These are phyloP conservation scores for Coregonus sp. DNA, from an alignment of 2,797 vertebrate genomes.

Conservation along the genomic window DNA sequence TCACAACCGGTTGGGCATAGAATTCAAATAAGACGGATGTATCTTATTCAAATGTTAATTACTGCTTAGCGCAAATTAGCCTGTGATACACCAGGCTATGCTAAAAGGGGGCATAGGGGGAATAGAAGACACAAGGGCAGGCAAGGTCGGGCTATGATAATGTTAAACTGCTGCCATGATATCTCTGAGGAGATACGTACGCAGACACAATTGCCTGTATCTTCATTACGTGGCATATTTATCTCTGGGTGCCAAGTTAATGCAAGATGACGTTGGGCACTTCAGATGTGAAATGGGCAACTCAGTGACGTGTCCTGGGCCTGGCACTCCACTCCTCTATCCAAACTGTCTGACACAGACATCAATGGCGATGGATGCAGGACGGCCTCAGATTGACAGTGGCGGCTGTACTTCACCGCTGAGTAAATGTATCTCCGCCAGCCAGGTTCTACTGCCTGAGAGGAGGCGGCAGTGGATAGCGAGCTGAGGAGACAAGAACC, in stretches of 20 bases:
- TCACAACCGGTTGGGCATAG: not conserved
- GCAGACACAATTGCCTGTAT: not conserved
- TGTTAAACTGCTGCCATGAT: constrained; percentile 13
- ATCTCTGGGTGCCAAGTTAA: constrained; percentile 49
- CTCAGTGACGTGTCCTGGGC: constrained; percentile 63
- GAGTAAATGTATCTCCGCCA: constrained; percentile 68
- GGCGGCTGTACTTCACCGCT: constrained; percentile 66
- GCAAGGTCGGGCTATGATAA: constrained; percentile 14
- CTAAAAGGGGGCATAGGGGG: not conserved
- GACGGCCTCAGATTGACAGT: constrained; percentile 58
- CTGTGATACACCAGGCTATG: not conserved
- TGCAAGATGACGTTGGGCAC: constrained; percentile 51
- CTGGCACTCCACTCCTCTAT: constrained; percentile 50
- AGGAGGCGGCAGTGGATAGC: constrained; percentile 14
- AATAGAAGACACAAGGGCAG: constrained; percentile 1
- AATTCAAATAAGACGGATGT: constrained; percentile 7
- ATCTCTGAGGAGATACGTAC: constrained; percentile 27
- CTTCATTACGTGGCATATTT: constrained; percentile 31
- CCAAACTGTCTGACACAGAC: constrained; percentile 60
- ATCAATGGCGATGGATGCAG: constrained; percentile 54
- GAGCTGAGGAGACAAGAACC: constrained; percentile 7
- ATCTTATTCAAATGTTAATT: constrained; percentile 9
- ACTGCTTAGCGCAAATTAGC: not conserved
- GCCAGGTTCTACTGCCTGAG: constrained; percentile 65
- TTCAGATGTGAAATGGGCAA: constrained; percentile 50